These are phyloP conservation scores for Pachycephus smyrnensis DNA, from an alignment of 2,888 invertebrate genomes.

Conservation along the genomic window DNA sequence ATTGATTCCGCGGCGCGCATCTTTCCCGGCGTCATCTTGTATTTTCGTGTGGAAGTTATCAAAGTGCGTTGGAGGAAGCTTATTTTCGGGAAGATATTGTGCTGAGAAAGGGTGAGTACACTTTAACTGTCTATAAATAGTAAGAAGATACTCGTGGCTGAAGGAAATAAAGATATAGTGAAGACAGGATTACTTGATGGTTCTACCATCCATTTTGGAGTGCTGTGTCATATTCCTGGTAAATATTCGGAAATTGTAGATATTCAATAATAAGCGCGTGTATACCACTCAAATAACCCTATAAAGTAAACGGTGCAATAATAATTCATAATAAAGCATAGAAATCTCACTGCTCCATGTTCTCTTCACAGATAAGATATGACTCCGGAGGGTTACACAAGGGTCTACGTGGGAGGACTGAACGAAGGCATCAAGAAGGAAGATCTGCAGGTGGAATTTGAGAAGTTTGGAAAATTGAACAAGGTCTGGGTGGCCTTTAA, in stretches of 20 bases:
- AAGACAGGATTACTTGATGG: background rate
- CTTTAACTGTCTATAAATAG: background rate
- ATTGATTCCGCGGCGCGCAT: slow-evolving; percentile 42
- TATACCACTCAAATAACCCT: background rate
- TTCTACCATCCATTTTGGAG: background rate
- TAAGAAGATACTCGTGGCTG: background rate
- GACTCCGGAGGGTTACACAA: slow-evolving; percentile 70
- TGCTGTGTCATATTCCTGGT: background rate
- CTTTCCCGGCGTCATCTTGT: slow-evolving; percentile 33
- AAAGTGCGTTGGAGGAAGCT: slow-evolving; percentile 19
- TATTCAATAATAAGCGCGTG: background rate
- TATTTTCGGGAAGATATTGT: background rate
- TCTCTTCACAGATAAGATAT: slow-evolving; percentile 47
- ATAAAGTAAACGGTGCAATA: background rate
- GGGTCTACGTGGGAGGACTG: slow-evolving; percentile 91
- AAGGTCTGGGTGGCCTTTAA: slow-evolving; percentile 95
- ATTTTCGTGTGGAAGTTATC: slow-evolving; percentile 29
- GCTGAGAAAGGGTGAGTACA: background rate
- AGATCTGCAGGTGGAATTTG: slow-evolving; percentile 90
- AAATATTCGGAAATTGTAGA: background rate
- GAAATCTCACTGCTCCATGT: background rate
- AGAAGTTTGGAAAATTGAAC: slow-evolving; percentile 91
- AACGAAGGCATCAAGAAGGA: slow-evolving; percentile 91
- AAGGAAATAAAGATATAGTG: background rate
- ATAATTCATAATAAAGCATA: background rate